Conservation (phyloP, 2,113 vertebrate genomes). For the Dicentrarchus labrax region DNA sequence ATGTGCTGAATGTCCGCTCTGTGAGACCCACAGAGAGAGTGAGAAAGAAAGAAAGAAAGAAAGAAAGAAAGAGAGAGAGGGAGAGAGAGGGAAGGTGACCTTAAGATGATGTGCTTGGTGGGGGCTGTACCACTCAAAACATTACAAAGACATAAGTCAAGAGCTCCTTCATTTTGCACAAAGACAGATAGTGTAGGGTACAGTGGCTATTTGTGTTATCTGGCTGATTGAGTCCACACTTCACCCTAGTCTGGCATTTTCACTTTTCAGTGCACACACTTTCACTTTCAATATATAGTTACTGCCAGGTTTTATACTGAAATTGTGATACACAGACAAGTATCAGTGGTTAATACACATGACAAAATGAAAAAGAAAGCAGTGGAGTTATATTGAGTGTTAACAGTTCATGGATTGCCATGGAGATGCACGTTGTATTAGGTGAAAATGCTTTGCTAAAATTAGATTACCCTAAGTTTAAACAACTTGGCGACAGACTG, state of each 20-base stretch:
- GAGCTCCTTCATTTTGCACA: constrained; percentile 39
- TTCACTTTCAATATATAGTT: neutral
- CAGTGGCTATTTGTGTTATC: neutral
- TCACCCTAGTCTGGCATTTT: neutral
- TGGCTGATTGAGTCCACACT: neutral
- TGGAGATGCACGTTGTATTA: neutral
- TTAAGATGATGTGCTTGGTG: constrained; percentile 31
- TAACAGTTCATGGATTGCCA: neutral
- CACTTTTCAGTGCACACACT: neutral
- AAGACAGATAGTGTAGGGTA: neutral
- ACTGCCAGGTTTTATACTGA: neutral
- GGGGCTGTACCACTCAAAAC: constrained; percentile 10
- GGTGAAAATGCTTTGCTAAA: neutral
- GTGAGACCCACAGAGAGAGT: constrained; percentile 63
- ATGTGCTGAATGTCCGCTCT: constrained; percentile 82
- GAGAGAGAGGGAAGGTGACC: constrained; percentile 46
- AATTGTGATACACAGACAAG: neutral
- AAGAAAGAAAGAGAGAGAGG: neutral
- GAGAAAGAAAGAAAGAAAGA: constrained; percentile 4
- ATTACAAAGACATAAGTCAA: constrained; percentile 35
- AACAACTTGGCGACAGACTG: constrained; percentile 1
- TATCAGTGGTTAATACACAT: no score
- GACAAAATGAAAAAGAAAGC: neutral
- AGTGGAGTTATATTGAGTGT: neutral
- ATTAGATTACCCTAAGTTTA: neutral